Evolutionary conservation across 2,888 invertebrate species (phyloP), one percentile per base, ranked within the genome.

Genomic region (Euproctis similis): DNA sequence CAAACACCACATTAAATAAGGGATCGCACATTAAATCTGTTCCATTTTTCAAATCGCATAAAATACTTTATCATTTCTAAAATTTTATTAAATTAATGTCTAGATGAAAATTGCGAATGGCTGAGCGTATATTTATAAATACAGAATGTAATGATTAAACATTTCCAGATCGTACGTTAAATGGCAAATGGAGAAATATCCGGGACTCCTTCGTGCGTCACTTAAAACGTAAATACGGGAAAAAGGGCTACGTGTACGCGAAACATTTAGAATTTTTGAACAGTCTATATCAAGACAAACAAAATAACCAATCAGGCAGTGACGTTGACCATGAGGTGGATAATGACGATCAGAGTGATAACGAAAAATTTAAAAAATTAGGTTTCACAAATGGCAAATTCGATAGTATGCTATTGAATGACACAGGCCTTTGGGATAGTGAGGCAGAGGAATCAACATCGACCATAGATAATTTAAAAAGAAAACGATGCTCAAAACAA

Each of bases 151-250:
- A 39, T 42, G 26, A 36, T 51, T 43, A 28, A 30, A 27, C 44
- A 26, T 44, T 61, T 59, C n/a, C 70, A 78, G 77, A 56, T 50
- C 69, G 63, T 45, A 77, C 68, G 47, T 52, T 78, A 2, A 57
- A 72, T 33, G 54, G 59, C 47, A 78, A 77, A 64, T 78, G 80
- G 80, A 64, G 80, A n/a, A 77, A 77, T 49, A 66, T 78, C 24
- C 55, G 76, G n/a, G 80, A 78, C 39, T 68, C 74, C 1, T 78
- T 65, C 52, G 78, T 76, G 11, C 59, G 78, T n/a, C 56, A 67
- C 37, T 31, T 57, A 4, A 69, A 62, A 35, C 48, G 56, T 12
- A 56, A 53, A 13, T 57, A 55, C 28, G 54, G 48, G 8, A 68
- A 64, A 39, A 59, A 53, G 30, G 54, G 51, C 1, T 78, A 77